These are phyloP conservation scores for Nothoprocta perdicaria DNA, from an alignment of 2,113 vertebrate species.

Conservation along the genomic window DNA sequence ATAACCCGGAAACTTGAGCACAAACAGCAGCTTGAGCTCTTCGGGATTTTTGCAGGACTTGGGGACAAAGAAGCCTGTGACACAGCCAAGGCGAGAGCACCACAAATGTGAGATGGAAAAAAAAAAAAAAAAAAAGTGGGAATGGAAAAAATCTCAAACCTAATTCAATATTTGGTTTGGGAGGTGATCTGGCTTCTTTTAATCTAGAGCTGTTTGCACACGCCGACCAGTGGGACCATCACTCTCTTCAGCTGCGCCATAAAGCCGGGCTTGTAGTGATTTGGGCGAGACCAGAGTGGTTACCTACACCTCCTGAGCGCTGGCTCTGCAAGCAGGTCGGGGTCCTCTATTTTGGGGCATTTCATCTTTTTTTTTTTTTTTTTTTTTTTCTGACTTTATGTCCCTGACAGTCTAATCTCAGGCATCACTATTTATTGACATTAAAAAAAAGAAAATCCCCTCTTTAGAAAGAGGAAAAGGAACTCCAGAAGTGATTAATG, in stretches of 20 bases:
- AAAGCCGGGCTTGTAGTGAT: slow-evolving; percentile 36
- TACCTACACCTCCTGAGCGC: background rate
- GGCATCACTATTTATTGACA: slow-evolving; percentile 27
- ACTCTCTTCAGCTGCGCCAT: background rate
- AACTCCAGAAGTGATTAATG: background rate
- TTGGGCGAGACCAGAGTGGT: background rate
- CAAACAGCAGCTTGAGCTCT: background rate
- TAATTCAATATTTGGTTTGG: slow-evolving; percentile 61
- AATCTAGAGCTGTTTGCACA: slow-evolving; percentile 47
- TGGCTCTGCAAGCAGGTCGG: background rate
- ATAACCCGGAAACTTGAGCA: background rate
- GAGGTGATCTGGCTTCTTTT: slow-evolving; percentile 62
- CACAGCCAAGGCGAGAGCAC: background rate
- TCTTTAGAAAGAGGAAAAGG: slow-evolving; percentile 24
- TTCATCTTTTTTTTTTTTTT: background rate
- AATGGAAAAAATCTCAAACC: background rate
- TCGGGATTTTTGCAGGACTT: background rate
- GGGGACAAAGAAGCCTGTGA: slow-evolving; percentile 62
- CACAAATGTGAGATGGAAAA: slow-evolving; percentile 29
- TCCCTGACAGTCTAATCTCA: background rate
- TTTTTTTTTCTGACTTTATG: background rate
- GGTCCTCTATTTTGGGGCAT: background rate
- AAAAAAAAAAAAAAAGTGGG: too few species aligned
- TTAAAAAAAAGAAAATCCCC: background rate
- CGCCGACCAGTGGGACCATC: slow-evolving; percentile 30